Conservation (phyloP, 2,113 vertebrate species). For the Sceloporus tristichus region DNA sequence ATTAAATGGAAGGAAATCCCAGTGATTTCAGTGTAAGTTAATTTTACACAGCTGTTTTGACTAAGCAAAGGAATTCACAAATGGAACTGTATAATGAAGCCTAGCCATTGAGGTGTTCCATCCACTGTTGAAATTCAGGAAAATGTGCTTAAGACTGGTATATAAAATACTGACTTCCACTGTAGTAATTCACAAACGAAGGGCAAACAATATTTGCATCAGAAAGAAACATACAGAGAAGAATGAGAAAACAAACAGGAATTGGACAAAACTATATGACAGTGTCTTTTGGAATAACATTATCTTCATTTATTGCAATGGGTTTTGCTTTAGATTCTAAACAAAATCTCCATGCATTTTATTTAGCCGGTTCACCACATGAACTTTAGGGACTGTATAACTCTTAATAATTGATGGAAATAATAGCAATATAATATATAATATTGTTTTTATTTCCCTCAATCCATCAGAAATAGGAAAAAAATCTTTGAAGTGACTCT, state of each 20-base stretch:
- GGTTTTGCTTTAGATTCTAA: constrained; percentile 21
- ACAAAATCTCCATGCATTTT: constrained; percentile 45
- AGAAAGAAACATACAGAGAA: constrained; percentile 22
- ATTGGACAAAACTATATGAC: constrained; percentile 36
- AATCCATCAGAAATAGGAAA: not conserved
- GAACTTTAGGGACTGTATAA: constrained; percentile 66
- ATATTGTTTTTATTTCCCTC: too few species aligned
- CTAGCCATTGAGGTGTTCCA: not conserved
- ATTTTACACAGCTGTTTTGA: not conserved
- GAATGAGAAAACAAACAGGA: not conserved
- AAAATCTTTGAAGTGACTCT: not conserved
- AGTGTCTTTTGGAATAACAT: constrained; percentile 13
- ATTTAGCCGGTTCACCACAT: constrained; percentile 50
- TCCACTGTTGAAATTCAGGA: constrained; percentile 4
- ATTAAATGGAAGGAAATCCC: constrained; percentile 1
- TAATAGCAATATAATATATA: not conserved
- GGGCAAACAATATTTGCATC: constrained; percentile 26
- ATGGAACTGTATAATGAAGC: not conserved
- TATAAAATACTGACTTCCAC: not conserved
- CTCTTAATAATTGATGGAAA: constrained; percentile 23
- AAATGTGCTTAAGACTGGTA: constrained; percentile 15
- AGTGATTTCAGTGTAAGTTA: constrained; percentile 9
- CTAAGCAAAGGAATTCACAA: not conserved
- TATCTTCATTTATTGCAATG: constrained; percentile 22
- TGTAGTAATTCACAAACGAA: constrained; percentile 32